Conservation (phyloP, 2,888 invertebrate species). For the Dolomedes plantarius region DNA sequence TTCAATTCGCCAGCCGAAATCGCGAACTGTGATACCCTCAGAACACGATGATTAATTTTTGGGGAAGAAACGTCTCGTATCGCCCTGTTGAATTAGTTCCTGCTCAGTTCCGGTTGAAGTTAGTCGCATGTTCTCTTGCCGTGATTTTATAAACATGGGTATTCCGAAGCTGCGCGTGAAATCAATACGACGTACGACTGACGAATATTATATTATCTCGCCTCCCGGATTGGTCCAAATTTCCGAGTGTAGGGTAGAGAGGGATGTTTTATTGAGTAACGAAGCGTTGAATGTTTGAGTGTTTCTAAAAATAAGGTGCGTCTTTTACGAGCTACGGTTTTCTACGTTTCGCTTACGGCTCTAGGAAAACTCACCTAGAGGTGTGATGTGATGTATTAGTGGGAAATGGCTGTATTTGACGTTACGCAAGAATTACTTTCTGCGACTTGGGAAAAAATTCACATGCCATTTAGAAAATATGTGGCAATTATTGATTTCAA, state of each 20-base stretch:
- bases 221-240: neutral
- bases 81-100: neutral
- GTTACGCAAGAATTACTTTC: too few species aligned
- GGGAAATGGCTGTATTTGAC: too few species aligned
- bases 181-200: neutral
- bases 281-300: neutral
- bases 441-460: too few species aligned
- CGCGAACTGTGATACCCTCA: neutral
- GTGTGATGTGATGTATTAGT: too few species aligned
- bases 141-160: neutral
- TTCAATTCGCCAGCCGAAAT: neutral
- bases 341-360: too few species aligned
- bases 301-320: neutral
- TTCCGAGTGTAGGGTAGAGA: neutral
- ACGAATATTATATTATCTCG: slow-evolving; percentile 1
- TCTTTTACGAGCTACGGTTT: neutral
- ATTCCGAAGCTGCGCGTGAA: neutral
- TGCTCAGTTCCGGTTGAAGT: neutral
- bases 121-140: neutral
- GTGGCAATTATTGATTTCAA: too few species aligned
- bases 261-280: neutral
- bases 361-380: too few species aligned
- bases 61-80: neutral
- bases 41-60: neutral
- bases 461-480: too few species aligned